Conservation (phyloP, 1,140 invertebrate genomes). For the Drosophila sulfurigaster region DNA sequence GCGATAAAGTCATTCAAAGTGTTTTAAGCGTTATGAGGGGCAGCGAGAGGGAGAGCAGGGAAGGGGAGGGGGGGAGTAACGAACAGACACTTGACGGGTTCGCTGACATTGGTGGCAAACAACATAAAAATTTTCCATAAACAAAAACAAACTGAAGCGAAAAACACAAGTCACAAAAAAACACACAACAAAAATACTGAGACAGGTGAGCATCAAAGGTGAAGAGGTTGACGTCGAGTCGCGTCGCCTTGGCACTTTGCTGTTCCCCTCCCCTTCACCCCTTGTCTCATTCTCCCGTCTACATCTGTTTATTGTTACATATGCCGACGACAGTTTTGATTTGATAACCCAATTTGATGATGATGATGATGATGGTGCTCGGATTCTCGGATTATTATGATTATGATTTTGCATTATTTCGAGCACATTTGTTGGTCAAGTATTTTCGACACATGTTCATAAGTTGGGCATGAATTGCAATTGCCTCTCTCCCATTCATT, state of each 20-base stretch:
- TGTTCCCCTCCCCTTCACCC: not conserved
- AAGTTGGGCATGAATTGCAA: not conserved
- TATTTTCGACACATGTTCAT: conserved; percentile 5
- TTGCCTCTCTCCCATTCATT: not conserved
- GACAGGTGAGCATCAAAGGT: conserved; percentile 17
- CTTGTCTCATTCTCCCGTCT: too few relatives aligned
- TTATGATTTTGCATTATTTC: conserved; percentile 11
- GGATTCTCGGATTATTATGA: not conserved
- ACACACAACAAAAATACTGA: not conserved
- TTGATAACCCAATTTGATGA: conserved; percentile 3
- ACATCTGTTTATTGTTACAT: conserved; percentile 5
- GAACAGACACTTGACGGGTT: conserved; percentile 45
- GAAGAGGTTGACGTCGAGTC: conserved; percentile 23
- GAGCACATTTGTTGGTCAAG: not conserved
- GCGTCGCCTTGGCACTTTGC: conserved; percentile 4
- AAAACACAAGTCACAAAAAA: not conserved
- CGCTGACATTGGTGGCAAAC: conserved; percentile 42
- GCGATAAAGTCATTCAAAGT: conserved; percentile 79
- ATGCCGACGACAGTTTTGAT: not conserved
- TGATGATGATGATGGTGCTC: not conserved
- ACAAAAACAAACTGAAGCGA: conserved; percentile 1
- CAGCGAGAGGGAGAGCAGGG: not conserved
- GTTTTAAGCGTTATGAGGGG: conserved; percentile 47
- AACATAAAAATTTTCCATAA: conserved; percentile 60
- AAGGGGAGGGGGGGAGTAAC: conserved; percentile 1